Percentiles rank a stretch among this genome's conserved stretches.
These are phyloP conservation scores for Agrochola lychnidis DNA, from an alignment of 2,888 invertebrate genomes.

Conservation along the genomic window DNA sequence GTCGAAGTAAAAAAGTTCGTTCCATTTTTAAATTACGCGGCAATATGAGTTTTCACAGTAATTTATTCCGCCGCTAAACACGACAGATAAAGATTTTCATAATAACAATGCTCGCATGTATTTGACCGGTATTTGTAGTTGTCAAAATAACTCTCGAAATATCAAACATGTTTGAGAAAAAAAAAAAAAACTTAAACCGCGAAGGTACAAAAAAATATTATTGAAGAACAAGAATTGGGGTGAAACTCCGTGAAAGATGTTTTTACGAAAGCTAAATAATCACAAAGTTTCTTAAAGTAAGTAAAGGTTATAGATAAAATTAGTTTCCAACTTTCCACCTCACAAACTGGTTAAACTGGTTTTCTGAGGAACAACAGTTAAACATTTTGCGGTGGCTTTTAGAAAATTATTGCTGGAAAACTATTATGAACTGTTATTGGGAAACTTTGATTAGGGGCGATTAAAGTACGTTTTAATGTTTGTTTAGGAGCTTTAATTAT, in stretches of 20 bases:
- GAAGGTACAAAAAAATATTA: constrained; percentile 27
- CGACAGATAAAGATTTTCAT: no score
- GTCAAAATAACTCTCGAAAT: no score
- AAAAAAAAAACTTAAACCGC: background rate
- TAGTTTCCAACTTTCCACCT: constrained; percentile 51
- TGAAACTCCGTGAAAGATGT: constrained; percentile 46
- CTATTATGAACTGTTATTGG: constrained; percentile 53
- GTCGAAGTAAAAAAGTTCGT: no score
- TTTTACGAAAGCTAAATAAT: constrained; percentile 39
- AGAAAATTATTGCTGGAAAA: constrained; percentile 39
- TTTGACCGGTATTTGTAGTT: no score
- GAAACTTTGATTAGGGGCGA: constrained; percentile 54
- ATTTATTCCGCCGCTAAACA: no score
- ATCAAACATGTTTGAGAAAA: no score
- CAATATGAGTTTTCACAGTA: no score
- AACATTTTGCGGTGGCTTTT: constrained; percentile 35
- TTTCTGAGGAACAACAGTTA: constrained; percentile 44
- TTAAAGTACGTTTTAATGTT: constrained; percentile 39
- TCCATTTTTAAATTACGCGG: no score
- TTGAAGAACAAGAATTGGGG: constrained; percentile 31
- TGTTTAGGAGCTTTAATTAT: constrained; percentile 17
- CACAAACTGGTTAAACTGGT: constrained; percentile 37
- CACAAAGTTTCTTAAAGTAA: constrained; percentile 36
- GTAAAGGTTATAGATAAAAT: constrained; percentile 56
- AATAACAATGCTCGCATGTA: no score